Conservation (phyloP, 2,797 vertebrate species). For the Lagodon rhomboides region DNA sequence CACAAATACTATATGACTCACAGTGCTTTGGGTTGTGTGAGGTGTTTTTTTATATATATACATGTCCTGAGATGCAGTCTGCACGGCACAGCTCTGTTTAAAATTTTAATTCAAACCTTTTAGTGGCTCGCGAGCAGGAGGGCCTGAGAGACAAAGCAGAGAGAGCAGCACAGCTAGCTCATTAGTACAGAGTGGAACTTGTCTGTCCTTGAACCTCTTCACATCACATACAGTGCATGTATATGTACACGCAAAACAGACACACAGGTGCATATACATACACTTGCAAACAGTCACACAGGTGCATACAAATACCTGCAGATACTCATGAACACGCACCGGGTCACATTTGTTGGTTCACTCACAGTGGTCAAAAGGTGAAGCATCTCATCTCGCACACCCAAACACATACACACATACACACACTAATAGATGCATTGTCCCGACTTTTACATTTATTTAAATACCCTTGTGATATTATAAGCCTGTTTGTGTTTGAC, state of each 20-base stretch:
- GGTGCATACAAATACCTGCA: not conserved
- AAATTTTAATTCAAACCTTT: constrained; percentile 88
- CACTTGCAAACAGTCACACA: not conserved
- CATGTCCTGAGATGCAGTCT: constrained; percentile 68
- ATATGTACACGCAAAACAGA: not conserved
- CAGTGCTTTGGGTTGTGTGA: constrained; percentile 45
- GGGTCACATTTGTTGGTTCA: not conserved
- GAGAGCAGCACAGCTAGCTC: constrained; percentile 63
- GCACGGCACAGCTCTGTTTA: constrained; percentile 70
- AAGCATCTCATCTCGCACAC: not conserved
- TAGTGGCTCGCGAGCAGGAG: constrained; percentile 77
- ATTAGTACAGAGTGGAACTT: constrained; percentile 70
- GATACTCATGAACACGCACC: not conserved
- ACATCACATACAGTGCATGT: not conserved
- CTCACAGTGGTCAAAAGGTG: not conserved
- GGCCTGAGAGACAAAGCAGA: constrained; percentile 77
- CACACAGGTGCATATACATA: not conserved
- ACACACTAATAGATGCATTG: constrained; percentile 50
- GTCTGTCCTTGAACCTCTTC: constrained; percentile 54
- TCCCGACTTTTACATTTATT: constrained; percentile 58
- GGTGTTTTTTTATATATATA: constrained; percentile 76
- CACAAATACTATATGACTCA: constrained; percentile 55
- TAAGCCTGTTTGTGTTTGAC: constrained; percentile 53
- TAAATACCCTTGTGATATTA: constrained; percentile 61
- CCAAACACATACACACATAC: constrained; percentile 23